Base-by-base conservation (phyloP, 2,888 invertebrate species). In the Eupithecia pulchellata region DNA sequence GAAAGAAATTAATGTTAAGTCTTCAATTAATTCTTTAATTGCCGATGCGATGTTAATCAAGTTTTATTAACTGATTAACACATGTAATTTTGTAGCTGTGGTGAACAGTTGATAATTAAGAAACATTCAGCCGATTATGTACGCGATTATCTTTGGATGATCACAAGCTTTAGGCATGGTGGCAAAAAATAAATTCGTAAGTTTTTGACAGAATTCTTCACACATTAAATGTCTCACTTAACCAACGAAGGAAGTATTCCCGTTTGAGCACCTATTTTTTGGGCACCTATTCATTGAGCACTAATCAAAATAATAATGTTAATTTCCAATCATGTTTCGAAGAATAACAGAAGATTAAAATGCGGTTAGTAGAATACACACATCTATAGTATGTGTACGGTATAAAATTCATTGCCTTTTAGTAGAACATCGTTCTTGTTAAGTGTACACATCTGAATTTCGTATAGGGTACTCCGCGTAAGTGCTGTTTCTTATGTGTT, bases 401-500 rank as follows among this genome's bases (percentile, higher is more conserved):
- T 27, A 57, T 60, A 60, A n/a, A 55, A 60, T 66, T 69, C 29
- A 70, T 58, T 67, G 57, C 65, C 65, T 62, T 65, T 63, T 63
- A 68, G 61, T 20, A 61, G 65, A 64, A 64, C 68, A 47, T 32
- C 47, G 57, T 52, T 68, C 36, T 55, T 58, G 62, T 70, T 70
- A 47, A 70, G 67, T 62, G 69, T 66, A 63, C 47, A 64, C 64
- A 69, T 69, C 67, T 73, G 65, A 73, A 62, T 70, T 73, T 73
- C 70, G 63, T 70, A 60, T 25, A 68, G 55, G 68, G 32, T 60
- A 72, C 69, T 72, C 69, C 52, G 60, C 66, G 66, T 39, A 55
- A 72, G 72, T 69, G 72, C 66, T 75, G 67, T 68, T 64, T 67
- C 73, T 78, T 68, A 72, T 58, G 29, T 73, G 77, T 75, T 75